These are phyloP conservation scores for Dendronephthya gigantea DNA, from an alignment of 64 coral and sea anemone genomes.

Conservation along the genomic window DNA sequence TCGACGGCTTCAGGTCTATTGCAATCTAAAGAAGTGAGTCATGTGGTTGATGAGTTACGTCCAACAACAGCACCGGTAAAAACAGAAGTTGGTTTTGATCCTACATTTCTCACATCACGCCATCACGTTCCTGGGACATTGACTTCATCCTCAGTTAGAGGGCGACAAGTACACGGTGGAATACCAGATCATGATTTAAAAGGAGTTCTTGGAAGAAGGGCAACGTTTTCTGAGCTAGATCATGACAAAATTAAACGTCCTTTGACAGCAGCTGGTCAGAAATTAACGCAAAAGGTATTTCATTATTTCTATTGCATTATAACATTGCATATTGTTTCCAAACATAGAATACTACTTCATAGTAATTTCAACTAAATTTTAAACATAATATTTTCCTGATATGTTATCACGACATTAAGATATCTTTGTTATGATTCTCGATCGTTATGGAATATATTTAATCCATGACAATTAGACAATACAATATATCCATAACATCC, in stretches of 20 bases:
- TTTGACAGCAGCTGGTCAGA: conserved; percentile 47
- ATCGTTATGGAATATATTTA: too few relatives aligned
- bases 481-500: too few relatives aligned
- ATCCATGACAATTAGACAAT: too few relatives aligned
- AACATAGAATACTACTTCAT: too few relatives aligned
- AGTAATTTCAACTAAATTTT: too few relatives aligned
- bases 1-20: conserved; percentile 77
- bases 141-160: conserved; percentile 60
- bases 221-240: conserved; percentile 63
- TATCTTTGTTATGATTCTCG: too few relatives aligned
- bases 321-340: background rate
- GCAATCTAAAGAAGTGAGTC: conserved; percentile 62
- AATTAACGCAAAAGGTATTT: conserved; percentile 1
- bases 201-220: conserved; percentile 62
- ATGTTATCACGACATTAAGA: too few relatives aligned
- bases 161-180: conserved; percentile 93
- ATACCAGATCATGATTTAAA: conserved; percentile 81
- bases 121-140: conserved; percentile 85
- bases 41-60: conserved; percentile 72
- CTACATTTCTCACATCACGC: conserved; percentile 83
- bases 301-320: too few relatives aligned
- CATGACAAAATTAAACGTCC: conserved; percentile 77
- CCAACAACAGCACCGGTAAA: conserved; percentile 73
- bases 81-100: conserved; percentile 71
- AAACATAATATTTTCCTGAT: too few relatives aligned